These are phyloP conservation scores for Suncus etruscus DNA, from an alignment of 2,113 vertebrate species.

Conservation along the genomic window DNA sequence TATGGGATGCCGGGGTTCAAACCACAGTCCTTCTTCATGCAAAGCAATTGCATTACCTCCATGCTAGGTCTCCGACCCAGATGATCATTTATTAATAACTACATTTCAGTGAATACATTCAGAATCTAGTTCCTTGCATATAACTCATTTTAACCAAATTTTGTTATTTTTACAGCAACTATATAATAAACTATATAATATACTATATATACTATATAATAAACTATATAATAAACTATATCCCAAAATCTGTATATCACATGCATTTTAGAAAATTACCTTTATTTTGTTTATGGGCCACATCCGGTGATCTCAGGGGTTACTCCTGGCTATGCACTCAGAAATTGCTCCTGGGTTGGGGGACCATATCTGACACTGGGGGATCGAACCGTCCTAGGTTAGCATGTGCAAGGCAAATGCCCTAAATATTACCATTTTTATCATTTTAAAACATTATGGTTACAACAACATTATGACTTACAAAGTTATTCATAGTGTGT, in stretches of 20 bases:
- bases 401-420: too few species aligned
- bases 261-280: conserved; percentile 64
- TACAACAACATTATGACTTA: not conserved
- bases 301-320: too few species aligned
- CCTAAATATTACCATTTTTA: not conserved
- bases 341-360: too few species aligned
- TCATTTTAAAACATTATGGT: conserved; percentile 27
- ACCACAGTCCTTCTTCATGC: too few species aligned
- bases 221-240: conserved; percentile 30
- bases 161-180: conserved; percentile 33
- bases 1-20: too few species aligned
- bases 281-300: conserved; percentile 8
- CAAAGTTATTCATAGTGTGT: too few species aligned
- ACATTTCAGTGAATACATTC: not conserved
- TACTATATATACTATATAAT: too few species aligned
- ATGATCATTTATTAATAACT: not conserved
- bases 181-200: conserved; percentile 17
- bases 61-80: too few species aligned
- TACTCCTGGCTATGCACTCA: too few species aligned
- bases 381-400: too few species aligned
- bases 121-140: not conserved
- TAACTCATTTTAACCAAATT: conserved; percentile 68
- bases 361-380: too few species aligned
- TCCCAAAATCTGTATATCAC: not conserved
- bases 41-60: too few species aligned